These are phyloP conservation scores for Rhipidura dahli DNA, from an alignment of 2,113 vertebrate genomes.

Conservation along the genomic window DNA sequence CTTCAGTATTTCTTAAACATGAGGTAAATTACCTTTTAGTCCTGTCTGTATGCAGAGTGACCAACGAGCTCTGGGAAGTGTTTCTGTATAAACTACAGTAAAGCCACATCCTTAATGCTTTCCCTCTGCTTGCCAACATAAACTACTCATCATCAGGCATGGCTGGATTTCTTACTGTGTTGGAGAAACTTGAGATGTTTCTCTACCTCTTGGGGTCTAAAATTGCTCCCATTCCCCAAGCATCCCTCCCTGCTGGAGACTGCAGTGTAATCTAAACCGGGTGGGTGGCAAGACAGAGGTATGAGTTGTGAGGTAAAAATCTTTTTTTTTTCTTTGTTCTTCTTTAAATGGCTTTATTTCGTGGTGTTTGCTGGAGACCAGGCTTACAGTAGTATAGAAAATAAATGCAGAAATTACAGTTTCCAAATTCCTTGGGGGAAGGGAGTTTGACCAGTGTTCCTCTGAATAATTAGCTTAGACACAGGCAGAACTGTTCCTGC, in stretches of 20 bases:
- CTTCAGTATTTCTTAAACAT: not conserved
- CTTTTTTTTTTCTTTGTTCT: not conserved
- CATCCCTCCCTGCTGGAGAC: not conserved
- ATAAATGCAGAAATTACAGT: not conserved
- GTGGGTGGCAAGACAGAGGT: not conserved
- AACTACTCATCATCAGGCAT: not conserved
- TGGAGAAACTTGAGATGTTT: conserved; percentile 31
- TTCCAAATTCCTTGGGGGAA: not conserved
- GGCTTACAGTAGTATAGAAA: not conserved
- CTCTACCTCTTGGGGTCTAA: not conserved
- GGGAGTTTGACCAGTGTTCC: not conserved
- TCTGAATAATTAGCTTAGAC: not conserved
- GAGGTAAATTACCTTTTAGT: not conserved
- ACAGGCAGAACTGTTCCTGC: not conserved
- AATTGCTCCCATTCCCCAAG: not conserved
- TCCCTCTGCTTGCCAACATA: not conserved
- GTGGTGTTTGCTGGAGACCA: not conserved
- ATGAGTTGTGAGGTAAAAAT: not conserved
- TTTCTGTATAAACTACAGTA: conserved; percentile 15
- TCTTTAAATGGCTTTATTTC: not conserved
- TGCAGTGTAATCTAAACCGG: not conserved
- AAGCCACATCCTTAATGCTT: conserved; percentile 42
- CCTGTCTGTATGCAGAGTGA: not conserved
- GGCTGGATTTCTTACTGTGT: not conserved
- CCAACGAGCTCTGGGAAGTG: conserved; percentile 4